Base-by-base conservation (phyloP, 2,888 invertebrate genomes). In the Campopleginae sp. region DNA sequence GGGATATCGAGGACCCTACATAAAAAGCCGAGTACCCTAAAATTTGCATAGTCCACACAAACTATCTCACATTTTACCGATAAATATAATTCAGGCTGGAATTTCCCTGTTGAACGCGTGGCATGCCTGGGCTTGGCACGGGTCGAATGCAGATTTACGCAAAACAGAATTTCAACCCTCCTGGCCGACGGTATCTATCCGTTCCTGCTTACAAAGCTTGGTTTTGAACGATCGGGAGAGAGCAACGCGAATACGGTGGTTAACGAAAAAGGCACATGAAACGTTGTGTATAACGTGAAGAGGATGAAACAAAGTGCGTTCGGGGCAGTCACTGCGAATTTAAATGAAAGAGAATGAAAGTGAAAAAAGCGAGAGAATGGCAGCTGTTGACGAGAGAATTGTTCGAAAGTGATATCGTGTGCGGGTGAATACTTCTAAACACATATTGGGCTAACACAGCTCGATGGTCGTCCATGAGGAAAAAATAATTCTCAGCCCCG, bases 71-170 rank as follows among this genome's bases (percentile, higher is more conserved):
- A 87, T 90, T 89, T 89, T 86, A 82, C 87, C 89, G 89, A 91
- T 90, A 90, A 91, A 91, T 91, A 90, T 90, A 89, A 89, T 89
- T 88, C 87, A 88, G 87, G 86, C 85, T 85, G 87, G 87, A 88
- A 88, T 89, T 90, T 82, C 86, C 84, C 82, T 75, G 75, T 81
- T 63, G 75, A 77, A 77, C 63, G 76, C 72, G 85, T 76, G 76
- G 72, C 72, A 33, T 79, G 38, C 38, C 61, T 82, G 80, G 87
- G 75, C 84, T 74, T 86, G 86, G 86, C 87, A 88, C 84, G 88
- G 89, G 83, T 90, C 90, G 88, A 90, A 91, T 90, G 91, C 90
- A 91, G 91, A 91, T 91, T 91, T 90, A 91, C 90, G 91, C 88
- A 89, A 90, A 91, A 90, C 89, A 89, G 90, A 86, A 87, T 85